Conservation (phyloP, 2,888 invertebrate species). For the Gisinianus flammeolus region DNA sequence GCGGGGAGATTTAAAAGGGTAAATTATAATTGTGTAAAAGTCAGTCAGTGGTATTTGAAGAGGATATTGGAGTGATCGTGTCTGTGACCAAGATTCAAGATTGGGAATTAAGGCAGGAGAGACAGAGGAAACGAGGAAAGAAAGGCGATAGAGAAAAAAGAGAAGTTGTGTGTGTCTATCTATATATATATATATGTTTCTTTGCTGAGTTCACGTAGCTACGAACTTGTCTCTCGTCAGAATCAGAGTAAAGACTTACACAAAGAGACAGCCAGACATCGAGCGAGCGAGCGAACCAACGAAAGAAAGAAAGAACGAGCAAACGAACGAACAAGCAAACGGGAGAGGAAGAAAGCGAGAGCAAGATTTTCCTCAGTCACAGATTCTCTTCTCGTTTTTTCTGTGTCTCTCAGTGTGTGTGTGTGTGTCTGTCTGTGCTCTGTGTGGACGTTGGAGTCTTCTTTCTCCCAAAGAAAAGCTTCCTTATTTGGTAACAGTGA, state of each 20-base stretch:
- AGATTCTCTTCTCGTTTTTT: neutral
- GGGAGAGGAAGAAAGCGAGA: neutral
- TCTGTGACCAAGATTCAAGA: conserved; percentile 42
- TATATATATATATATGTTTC: no score
- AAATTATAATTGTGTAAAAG: conserved; percentile 14
- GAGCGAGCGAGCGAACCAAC: neutral
- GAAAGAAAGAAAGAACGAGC: neutral
- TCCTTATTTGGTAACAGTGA: no score
- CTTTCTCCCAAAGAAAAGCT: no score
- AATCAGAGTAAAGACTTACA: conserved; percentile 23
- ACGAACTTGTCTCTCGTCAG: conserved; percentile 17
- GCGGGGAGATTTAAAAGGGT: neutral
- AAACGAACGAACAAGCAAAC: neutral
- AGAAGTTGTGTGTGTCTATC: no score
- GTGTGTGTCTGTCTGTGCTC: no score
- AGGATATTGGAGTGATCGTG: conserved; percentile 24
- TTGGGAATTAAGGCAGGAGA: conserved; percentile 16
- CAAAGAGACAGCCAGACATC: neutral
- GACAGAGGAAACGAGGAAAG: conserved; percentile 6
- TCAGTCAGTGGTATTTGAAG: conserved; percentile 25
- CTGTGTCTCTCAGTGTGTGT: no score
- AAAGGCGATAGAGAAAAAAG: no score
- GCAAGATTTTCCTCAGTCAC: no score
- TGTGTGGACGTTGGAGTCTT: no score
- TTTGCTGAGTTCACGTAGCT: conserved; percentile 23